These are phyloP conservation scores for Alces alces DNA, from an alignment of 2,113 vertebrate genomes.

Conservation along the genomic window DNA sequence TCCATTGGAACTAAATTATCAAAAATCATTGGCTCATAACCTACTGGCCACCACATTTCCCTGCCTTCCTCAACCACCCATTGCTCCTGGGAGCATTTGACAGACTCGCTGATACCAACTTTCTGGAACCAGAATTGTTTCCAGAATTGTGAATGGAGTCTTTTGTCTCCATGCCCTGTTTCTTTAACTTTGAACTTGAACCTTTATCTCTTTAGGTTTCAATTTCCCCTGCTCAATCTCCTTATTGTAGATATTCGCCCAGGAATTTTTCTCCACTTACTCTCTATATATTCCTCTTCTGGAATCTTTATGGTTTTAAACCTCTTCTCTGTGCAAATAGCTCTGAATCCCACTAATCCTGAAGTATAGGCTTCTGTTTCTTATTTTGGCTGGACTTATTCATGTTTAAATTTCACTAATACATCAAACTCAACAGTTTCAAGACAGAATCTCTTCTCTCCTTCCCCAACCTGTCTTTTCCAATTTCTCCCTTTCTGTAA, in stretches of 20 bases:
- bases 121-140: neutral
- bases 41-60: neutral
- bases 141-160: neutral
- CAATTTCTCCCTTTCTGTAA: neutral
- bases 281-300: neutral
- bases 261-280: neutral
- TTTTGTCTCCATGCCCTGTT: neutral
- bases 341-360: neutral
- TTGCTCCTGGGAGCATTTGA: neutral
- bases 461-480: neutral
- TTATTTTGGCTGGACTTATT: neutral
- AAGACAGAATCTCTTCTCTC: neutral
- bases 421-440: neutral
- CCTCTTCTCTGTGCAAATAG: neutral
- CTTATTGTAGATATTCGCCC: neutral
- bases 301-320: neutral
- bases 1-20: neutral
- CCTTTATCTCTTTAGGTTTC: neutral
- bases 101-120: neutral
- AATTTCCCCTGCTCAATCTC: neutral
- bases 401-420: neutral
- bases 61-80: neutral
- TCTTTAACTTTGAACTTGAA: neutral
- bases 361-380: neutral
- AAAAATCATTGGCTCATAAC: neutral